Evolutionary conservation across 1,140 invertebrate genomes (phyloP).

Genomic region (Bombyx mori): ASM3026992v2 NC_085116.1:3871001-3871500

Average conservation of each 20-base stretch:
- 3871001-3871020: too few species aligned
- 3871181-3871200: slow-evolving; percentile 28
- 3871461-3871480: neutral
- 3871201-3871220: slow-evolving; percentile 28
- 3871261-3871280: neutral
- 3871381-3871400: too few species aligned
- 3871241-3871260: slow-evolving; percentile 33
- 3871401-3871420: too few species aligned
- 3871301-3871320: too few species aligned
- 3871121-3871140: slow-evolving; percentile 15
- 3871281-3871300: too few species aligned
- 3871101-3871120: slow-evolving; percentile 9
- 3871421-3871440: too few species aligned
- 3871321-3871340: too few species aligned
- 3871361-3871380: too few species aligned
- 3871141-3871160: slow-evolving; percentile 17
- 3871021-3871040: too few species aligned
- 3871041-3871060: neutral
- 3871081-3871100: neutral
- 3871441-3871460: neutral
- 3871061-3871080: neutral
- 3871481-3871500: neutral
- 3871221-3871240: slow-evolving; percentile 20
- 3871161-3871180: slow-evolving; percentile 38
- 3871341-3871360: too few species aligned